Evolutionary conservation across 2,113 vertebrate genomes (phyloP), one percentile per base, ranked within the genome.

Genomic region (Pogona vitticeps): DNA sequence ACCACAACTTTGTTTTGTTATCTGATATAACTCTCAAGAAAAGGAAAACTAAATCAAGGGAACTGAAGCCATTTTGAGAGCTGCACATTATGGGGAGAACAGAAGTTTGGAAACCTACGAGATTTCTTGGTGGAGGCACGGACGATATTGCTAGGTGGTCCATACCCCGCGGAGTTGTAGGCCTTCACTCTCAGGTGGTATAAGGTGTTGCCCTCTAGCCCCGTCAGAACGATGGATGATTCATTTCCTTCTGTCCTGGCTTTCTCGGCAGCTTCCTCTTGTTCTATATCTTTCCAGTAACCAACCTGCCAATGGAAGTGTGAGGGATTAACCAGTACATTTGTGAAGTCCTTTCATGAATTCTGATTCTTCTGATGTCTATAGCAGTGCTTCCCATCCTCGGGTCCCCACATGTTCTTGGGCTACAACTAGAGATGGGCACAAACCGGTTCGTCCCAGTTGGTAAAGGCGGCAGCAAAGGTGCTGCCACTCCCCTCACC

Each of bases 111-210:
- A 88, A 85, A 96, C 97, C 98, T 96, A 99, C 98, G 98, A 76
- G 97, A 96, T 92, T 98, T 99, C 94, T 98, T 98, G 91, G 98
- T 99, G 83, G 91, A 94, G 83, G 95, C 97, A 36, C 90, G 96
- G 88, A 98, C 96, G 85, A 96, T 90, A 1, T 91, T 40, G 86
- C 98, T 98, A 46, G 97, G 93, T 81, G 98, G 98, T 88, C 98
- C 98, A 63, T 98, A 98, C 59, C 98, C 98, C 26, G 98, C 98
- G 90, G 96, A 97, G 28, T 99, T 99, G 95, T 97, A 99, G 0
- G 98, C 98, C 89, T 97, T 97, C 70, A 99, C 98, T 1, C 96
- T 97, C 93, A 99, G 91, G 90, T 96, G 97, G 91, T 99, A 99
- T 36, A 96, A 87, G 0, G 97, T 98, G 92, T 99, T 97, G 79